These are phyloP conservation scores for Cryptoprocta ferox DNA, from an alignment of 2,797 vertebrate genomes.

Conservation along the genomic window DNA sequence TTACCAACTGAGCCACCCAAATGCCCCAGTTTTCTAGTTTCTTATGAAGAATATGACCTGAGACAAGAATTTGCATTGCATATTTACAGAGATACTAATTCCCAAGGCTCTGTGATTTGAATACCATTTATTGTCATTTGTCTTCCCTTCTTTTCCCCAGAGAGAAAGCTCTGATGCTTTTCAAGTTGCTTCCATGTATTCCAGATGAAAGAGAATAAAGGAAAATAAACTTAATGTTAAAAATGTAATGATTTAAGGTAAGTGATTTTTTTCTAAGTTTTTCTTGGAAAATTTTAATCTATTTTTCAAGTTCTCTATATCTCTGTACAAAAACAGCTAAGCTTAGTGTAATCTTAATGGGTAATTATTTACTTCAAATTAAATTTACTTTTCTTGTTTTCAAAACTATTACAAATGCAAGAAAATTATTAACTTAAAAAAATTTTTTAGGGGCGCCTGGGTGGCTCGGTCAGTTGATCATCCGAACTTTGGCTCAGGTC, in stretches of 20 bases:
- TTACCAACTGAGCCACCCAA: too few relatives aligned
- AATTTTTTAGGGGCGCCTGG: neutral
- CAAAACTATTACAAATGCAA: slow-evolving; percentile 33
- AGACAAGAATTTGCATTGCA: slow-evolving; percentile 41
- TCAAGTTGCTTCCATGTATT: slow-evolving; percentile 54
- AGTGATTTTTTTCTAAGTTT: neutral
- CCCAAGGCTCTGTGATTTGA: slow-evolving; percentile 52
- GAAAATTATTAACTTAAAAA: neutral
- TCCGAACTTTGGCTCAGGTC: too few relatives aligned
- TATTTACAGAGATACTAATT: slow-evolving; percentile 60
- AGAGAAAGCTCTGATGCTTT: slow-evolving; percentile 65
- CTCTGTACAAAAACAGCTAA: slow-evolving; percentile 51
- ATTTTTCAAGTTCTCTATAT: slow-evolving; percentile 51
- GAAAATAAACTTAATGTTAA: slow-evolving; percentile 50
- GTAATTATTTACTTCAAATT: slow-evolving; percentile 1
- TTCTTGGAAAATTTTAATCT: slow-evolving; percentile 51
- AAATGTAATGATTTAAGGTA: slow-evolving; percentile 58
- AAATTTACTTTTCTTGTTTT: slow-evolving; percentile 20
- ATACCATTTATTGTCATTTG: slow-evolving; percentile 51
- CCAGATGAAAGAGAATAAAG: slow-evolving; percentile 47
- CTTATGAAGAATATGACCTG: slow-evolving; percentile 58
- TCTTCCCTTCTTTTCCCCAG: slow-evolving; percentile 24
- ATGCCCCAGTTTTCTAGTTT: neutral
- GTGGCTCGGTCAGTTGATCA: too few relatives aligned
- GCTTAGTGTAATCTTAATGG: neutral